Base-by-base conservation (phyloP, 2,113 vertebrate species). In the Phylloscopus trochilus region DNA sequence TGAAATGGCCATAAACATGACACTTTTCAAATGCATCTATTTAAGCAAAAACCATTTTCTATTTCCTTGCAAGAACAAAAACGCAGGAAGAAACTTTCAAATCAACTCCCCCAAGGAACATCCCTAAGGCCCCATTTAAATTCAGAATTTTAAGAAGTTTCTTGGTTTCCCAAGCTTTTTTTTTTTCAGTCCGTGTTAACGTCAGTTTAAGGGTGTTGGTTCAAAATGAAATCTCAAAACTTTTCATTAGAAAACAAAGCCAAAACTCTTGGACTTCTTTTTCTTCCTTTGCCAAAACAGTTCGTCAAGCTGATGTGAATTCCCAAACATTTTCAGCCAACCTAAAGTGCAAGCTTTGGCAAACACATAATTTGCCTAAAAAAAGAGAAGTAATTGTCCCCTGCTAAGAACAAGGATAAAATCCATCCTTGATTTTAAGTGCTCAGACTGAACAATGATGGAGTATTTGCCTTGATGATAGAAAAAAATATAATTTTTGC, bases 171-270 rank as follows among this genome's bases (percentile, higher is more conserved):
- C 58, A 47, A 63, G 58, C 58, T 70, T 62, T 80, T 93, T 39
- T 39, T 39, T 93, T 24, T 56, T 39, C 20, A 27, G 62, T 66
- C 66, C 37, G 79, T 53, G 51, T 68, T 93, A 87, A 62, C 66
- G 44, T 92, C 23, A 93, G 44, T 44, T 93, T 95, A 88, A 77
- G 86, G 77, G 70, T 76, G 91, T 82, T 91, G 84, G 56, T 96
- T 96, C 81, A 82, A 91, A 93, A 89, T 15, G 83, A 92, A 92
- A 79, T 72, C 92, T 93, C 68, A 56, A 94, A 96, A 83, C 31
- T 60, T 96, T 94, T 79, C 49, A 69, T 68, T 76, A 62, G 51
- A 95, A 95, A 93, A 96, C 79, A 97, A 95, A 92, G 59, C 82
- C 92, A 93, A 90, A 95, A 44, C 0, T 0, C 81, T 84, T 66